These are phyloP conservation scores for Corydoras sp. DNA, from an alignment of 2,113 vertebrate species.

Conservation along the genomic window DNA sequence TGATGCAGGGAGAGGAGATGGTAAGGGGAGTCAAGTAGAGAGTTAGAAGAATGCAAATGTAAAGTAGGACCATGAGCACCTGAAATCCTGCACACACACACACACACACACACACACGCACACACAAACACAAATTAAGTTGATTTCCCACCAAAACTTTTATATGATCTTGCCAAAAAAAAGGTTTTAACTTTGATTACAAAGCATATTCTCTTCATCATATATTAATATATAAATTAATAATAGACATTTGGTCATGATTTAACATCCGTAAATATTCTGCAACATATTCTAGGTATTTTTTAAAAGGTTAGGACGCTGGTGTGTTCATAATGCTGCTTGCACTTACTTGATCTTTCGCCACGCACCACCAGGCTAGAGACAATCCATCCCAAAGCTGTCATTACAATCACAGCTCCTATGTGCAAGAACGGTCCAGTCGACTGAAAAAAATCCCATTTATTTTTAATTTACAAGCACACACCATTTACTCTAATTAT, in stretches of 20 bases:
- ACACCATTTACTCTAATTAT: no score
- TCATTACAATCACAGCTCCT: conserved; percentile 76
- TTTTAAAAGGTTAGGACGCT: no score
- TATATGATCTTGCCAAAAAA: no score
- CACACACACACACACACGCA: conserved; percentile 5
- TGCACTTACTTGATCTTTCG: conserved; percentile 81
- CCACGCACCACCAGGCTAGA: conserved; percentile 79
- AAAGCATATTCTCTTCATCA: no score
- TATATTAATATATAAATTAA: no score
- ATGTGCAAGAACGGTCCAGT: conserved; percentile 92
- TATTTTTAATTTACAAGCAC: no score
- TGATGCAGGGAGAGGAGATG: conserved; percentile 91
- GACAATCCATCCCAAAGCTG: conserved; percentile 84
- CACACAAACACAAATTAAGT: neutral
- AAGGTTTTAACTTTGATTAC: no score
- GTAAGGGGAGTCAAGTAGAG: conserved; percentile 82
- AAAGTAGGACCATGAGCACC: conserved; percentile 70
- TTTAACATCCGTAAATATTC: no score
- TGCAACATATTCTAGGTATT: neutral
- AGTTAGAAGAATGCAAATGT: conserved; percentile 70
- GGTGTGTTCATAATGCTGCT: neutral
- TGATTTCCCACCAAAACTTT: no score
- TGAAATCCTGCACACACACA: conserved; percentile 71
- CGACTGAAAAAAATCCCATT: conserved; percentile 64
- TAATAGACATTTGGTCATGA: no score